These are phyloP conservation scores for Branchinecta sandiegonensis DNA, from an alignment of 2,888 invertebrate species.

Conservation along the genomic window DNA sequence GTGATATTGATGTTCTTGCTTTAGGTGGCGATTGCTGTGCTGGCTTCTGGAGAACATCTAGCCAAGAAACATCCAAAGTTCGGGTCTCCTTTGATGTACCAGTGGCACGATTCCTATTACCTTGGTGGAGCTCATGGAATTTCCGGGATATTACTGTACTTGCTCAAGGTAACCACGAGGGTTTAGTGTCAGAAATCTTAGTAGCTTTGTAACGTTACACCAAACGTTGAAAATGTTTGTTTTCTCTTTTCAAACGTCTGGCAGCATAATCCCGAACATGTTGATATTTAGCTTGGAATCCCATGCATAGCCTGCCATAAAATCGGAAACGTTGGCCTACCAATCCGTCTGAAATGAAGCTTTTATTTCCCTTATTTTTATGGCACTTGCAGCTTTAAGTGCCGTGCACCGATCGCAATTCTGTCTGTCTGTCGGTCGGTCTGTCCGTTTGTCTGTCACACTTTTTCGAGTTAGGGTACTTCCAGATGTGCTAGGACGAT, in stretches of 20 bases:
- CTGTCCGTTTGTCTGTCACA: no score
- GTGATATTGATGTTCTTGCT: conserved; percentile 17
- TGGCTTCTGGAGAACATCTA: conserved; percentile 47
- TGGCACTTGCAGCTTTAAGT: no score
- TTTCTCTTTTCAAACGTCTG: neutral
- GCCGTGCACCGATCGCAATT: no score
- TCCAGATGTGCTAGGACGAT: no score
- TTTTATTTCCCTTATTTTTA: no score
- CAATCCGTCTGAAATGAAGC: no score
- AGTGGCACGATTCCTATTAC: conserved; percentile 75
- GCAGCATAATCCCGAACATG: neutral
- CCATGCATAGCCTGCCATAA: no score
- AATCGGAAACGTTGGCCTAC: no score
- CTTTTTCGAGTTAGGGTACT: no score
- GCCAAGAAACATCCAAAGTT: conserved; percentile 38
- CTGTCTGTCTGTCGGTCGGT: no score
- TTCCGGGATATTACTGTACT: conserved; percentile 63
- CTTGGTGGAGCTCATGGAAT: conserved; percentile 80
- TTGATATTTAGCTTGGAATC: no score
- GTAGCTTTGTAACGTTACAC: neutral
- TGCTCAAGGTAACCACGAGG: conserved; percentile 49
- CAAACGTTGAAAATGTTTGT: neutral
- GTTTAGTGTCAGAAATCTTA: no score
- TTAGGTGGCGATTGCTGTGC: conserved; percentile 44
- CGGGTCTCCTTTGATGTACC: conserved; percentile 54